Evolutionary conservation across 92 coral and sea anemone genomes (phyloP), one percentile per base, ranked within the genome.

Genomic region (Palythoa caribaeorum): DNA sequence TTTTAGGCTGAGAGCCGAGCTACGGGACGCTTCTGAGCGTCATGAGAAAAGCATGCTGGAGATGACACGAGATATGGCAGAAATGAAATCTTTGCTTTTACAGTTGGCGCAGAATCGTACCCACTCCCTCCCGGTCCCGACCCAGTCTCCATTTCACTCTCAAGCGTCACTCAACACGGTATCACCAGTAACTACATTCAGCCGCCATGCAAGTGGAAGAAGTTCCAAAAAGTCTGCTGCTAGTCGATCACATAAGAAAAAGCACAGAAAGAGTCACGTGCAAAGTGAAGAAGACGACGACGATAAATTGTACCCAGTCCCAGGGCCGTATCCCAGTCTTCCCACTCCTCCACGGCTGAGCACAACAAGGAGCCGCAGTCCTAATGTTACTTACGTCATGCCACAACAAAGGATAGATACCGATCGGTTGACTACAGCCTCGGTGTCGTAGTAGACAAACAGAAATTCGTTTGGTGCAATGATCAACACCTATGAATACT

Each of bases 11-110:
- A 93, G 97, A 48, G 80, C 79, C 55, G 95, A 97, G 72, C 68
- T 97, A 40, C 80, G 87, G 65, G 91, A 91, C 74, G 93, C 88
- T 37, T 88, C 95, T 69, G 87, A 88, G 77, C 92, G 92, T 3
- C 97, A 97, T 62, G 93, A 96, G 50, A 76, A 94, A 36, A 90
- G 87, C 57, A 81, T 95, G 75, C 80, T 83, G 19, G 94, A 89
- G 68, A 88, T 97, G 94, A 90, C 92, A 52, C 94, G 84, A 48
- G 99, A 97, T 77, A 86, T 97, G 38, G 97, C 97, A n/a, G 98
- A 97, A 63, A 90, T 97, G 91, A 97, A 97, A 59, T 80, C 88
- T 36, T 77, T 94, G 89, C 84, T 97, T 55, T 50, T 84, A 16
- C 94, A 92, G 54, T 90, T 94, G 83, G 70, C 87, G 9, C 92